Conservation (phyloP, 2,797 vertebrate species). For the Tadarida brasiliensis region DNA sequence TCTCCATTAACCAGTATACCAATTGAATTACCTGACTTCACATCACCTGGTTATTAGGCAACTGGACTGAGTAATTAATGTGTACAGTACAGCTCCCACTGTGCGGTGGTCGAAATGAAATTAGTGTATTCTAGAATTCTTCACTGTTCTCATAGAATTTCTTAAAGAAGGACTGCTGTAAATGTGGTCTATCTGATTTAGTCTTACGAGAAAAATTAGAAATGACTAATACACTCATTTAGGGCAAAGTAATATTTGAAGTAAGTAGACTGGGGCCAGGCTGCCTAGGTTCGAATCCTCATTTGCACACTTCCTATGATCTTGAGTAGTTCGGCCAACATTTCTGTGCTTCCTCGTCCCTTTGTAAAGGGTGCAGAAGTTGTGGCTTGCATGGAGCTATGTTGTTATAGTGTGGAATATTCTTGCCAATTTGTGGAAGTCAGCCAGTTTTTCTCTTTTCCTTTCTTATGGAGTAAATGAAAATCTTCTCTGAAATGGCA, state of each 20-base stretch:
- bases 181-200: neutral
- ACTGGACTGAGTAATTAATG: neutral
- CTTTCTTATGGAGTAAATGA: neutral
- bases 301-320: neutral
- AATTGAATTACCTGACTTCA: neutral
- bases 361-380: neutral
- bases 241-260: neutral
- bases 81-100: neutral
- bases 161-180: neutral
- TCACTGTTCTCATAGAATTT: constrained; percentile 30
- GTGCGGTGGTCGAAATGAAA: neutral
- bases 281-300: neutral
- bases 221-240: neutral
- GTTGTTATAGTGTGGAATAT: neutral
- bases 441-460: neutral
- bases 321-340: neutral
- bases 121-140: neutral
- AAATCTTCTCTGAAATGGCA: neutral
- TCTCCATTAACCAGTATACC: neutral
- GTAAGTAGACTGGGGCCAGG: neutral
- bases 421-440: neutral
- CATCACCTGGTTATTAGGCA: neutral
- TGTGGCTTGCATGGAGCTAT: neutral
- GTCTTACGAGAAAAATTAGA: constrained; percentile 6
- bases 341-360: neutral